Conservation (phyloP, 2,797 vertebrate genomes). For the Rhadinocentrus ornatus region DNA sequence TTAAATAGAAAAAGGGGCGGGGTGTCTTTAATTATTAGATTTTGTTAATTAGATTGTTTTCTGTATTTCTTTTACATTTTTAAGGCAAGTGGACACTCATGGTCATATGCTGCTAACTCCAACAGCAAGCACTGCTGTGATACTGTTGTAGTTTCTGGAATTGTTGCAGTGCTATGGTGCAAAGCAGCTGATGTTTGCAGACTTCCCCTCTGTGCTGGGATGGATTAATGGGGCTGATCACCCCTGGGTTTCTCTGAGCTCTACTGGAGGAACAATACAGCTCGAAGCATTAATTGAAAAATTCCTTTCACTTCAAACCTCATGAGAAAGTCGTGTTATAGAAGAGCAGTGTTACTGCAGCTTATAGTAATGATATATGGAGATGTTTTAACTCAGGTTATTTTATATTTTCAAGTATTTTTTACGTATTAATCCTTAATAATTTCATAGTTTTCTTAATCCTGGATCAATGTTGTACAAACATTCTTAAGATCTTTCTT, state of each 20-base stretch:
- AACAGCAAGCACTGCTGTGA: conserved; percentile 8
- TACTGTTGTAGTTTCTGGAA: conserved; percentile 36
- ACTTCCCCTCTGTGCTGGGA: conserved; percentile 50
- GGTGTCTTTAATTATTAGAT: background rate
- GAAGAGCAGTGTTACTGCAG: conserved; percentile 11
- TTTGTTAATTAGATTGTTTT: background rate
- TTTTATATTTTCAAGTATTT: conserved; percentile 5
- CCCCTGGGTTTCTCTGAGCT: conserved; percentile 47
- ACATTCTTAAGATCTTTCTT: conserved; percentile 7
- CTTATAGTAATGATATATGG: background rate
- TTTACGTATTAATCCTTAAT: conserved; percentile 28
- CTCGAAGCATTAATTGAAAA: conserved; percentile 72
- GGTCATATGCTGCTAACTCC: background rate
- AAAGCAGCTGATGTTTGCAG: conserved; percentile 54
- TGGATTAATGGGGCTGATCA: conserved; percentile 73
- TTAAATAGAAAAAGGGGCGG: background rate
- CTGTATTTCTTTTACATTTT: background rate
- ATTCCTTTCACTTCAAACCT: conserved; percentile 71
- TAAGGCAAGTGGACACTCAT: background rate
- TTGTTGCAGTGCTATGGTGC: conserved; percentile 43
- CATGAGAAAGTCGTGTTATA: conserved; percentile 21
- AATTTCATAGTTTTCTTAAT: conserved; percentile 42
- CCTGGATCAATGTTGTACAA: conserved; percentile 53
- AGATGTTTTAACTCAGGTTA: conserved; percentile 1
- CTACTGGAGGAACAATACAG: conserved; percentile 51